A percentile compares a stretch with the other conserved stretches of the same genome.
Conservation (phyloP, 2,888 invertebrate genomes). For the Osmoderma eremita region DNA sequence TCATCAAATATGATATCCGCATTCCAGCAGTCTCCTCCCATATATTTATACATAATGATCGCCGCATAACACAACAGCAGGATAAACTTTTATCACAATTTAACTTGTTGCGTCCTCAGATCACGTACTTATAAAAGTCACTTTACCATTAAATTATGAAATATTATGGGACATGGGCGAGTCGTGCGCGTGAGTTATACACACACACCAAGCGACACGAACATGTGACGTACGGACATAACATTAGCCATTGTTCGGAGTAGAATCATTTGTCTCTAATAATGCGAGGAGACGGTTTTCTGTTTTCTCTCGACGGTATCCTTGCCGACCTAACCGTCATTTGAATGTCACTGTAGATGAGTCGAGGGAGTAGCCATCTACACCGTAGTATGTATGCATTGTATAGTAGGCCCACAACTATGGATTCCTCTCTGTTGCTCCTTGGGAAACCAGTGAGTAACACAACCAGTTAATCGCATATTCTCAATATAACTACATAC, state of each 20-base stretch:
- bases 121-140: slow-evolving; percentile 38
- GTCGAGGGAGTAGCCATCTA: slow-evolving; percentile 7
- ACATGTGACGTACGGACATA: slow-evolving; percentile 40
- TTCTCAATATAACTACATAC: too few relatives aligned
- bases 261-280: slow-evolving; percentile 43
- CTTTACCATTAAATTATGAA: slow-evolving; percentile 38
- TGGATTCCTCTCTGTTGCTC: slow-evolving; percentile 1
- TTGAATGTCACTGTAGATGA: slow-evolving; percentile 33
- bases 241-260: slow-evolving; percentile 39
- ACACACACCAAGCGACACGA: slow-evolving; percentile 29
- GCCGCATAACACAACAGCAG: slow-evolving; percentile 33
- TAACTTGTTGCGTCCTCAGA: slow-evolving; percentile 36
- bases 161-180: slow-evolving; percentile 37
- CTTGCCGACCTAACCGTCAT: slow-evolving; percentile 36
- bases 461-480: neutral
- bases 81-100: slow-evolving; percentile 38
- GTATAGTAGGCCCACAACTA: slow-evolving; percentile 11
- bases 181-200: slow-evolving; percentile 36
- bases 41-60: slow-evolving; percentile 32
- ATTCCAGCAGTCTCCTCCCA: slow-evolving; percentile 20
- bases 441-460: slow-evolving; percentile 14
- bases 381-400: slow-evolving; percentile 6
- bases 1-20: slow-evolving; percentile 33
- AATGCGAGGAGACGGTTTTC: slow-evolving; percentile 31
- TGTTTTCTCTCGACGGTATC: slow-evolving; percentile 15